Evolutionary conservation across 2,113 vertebrate species (phyloP), one percentile per base, ranked within the genome.

Genomic region (Labrus mixtus): DNA sequence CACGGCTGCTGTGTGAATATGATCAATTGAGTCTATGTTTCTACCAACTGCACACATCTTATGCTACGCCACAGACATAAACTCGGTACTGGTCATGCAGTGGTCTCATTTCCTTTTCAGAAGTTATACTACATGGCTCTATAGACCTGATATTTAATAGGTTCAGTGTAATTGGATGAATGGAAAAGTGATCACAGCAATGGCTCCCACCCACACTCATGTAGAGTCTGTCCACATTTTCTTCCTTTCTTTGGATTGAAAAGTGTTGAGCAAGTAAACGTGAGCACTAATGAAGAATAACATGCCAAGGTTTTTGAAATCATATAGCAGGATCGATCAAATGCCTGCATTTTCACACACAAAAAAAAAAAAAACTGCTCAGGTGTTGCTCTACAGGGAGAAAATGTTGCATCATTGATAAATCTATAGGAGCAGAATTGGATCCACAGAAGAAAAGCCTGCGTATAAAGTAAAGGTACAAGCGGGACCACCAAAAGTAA

Each of bases 371-470:
- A 62, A 50, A 51, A 50, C 46, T 43, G 25, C 23, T 41, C 33
- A 51, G 25, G 79, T 56, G 22, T 66, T 56, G 39, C 68, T 36
- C 19, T 55, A 55, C 65, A 39, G 11, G 45, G 74, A 75, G 51
- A 57, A 76, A 64, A 68, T 41, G 56, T 81, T 85, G 81, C 65
- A 77, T 82, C 74, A 79, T 76, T 46, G 68, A 48, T 58, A 53
- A 68, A 53, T 86, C 48, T 70, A 13, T 58, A 13, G 56, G 46
- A 78, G 75, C 68, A 73, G 67, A 73, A 68, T 23, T 54, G 23
- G 39, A 84, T 60, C 36, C 17, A 60, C 63, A 56, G 57, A 70
- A 58, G 37, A 36, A 51, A 48, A 51, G 10, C 19, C 19, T 51
- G 48, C 19, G 7, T 51, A 19, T 6, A 51, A 51, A 51, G 48